Conservation (phyloP, 2,888 invertebrate genomes). For the Luperina nickerlii region DNA sequence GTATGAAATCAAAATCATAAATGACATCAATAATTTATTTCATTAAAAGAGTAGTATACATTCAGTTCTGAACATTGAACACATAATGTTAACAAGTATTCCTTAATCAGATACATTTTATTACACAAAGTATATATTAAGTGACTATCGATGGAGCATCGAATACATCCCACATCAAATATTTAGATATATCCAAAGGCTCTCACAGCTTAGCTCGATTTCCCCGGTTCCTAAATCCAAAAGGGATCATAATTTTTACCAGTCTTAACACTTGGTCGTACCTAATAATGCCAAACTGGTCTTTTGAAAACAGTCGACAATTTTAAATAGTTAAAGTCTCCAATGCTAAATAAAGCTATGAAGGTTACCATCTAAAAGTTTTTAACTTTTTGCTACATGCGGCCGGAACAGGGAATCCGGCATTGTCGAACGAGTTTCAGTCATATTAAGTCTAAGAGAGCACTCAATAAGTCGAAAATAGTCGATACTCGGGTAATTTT, state of each 20-base stretch:
- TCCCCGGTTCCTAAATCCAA: conserved; percentile 15
- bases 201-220: conserved; percentile 20
- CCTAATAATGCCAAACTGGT: conserved; percentile 19
- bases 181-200: conserved; percentile 16
- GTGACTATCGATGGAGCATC: not conserved
- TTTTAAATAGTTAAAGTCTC: conserved; percentile 24
- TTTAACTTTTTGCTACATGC: conserved; percentile 24
- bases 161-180: conserved; percentile 2
- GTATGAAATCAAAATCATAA: conserved; percentile 22
- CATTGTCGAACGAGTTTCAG: conserved; percentile 20
- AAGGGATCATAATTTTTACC: conserved; percentile 32
- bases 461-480: conserved; percentile 1
- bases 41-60: conserved; percentile 31
- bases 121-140: conserved; percentile 9
- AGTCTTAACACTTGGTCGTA: conserved; percentile 40
- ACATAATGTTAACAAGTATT: conserved; percentile 8
- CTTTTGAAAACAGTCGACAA: conserved; percentile 25
- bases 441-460: conserved; percentile 1
- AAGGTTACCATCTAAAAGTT: conserved; percentile 30
- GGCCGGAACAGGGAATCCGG: not conserved
- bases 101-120: conserved; percentile 23
- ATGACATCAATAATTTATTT: conserved; percentile 42
- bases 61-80: conserved; percentile 33
- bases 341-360: conserved; percentile 29
- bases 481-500: not conserved